These are phyloP conservation scores for Prionace glauca DNA, from an alignment of 2,797 vertebrate genomes.

Conservation along the genomic window DNA sequence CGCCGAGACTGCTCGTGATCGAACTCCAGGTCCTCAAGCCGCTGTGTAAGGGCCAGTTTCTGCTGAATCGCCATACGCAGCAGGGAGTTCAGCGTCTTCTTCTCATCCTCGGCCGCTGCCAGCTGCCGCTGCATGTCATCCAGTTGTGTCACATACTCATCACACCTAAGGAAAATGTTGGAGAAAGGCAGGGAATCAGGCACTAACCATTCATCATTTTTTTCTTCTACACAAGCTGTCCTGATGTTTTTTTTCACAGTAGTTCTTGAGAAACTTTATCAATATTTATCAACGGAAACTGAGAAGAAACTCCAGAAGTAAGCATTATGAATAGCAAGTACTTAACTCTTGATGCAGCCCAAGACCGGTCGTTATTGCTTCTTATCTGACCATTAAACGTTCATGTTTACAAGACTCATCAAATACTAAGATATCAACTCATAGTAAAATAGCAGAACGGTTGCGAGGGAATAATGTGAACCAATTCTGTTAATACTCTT, in stretches of 20 bases:
- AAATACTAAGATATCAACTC: not conserved
- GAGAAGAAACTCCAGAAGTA: not conserved
- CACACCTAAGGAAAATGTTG: slow-evolving; percentile 67
- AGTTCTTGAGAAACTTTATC: not conserved
- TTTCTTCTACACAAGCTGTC: not conserved
- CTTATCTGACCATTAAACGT: not conserved
- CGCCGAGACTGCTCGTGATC: slow-evolving; percentile 89
- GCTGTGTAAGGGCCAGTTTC: slow-evolving; percentile 92
- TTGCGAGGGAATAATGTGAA: not conserved
- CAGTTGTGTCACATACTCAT: slow-evolving; percentile 92
- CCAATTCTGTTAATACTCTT: not conserved
- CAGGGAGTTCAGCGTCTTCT: slow-evolving; percentile 95
- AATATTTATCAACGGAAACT: too few species aligned
- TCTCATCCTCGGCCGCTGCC: slow-evolving; percentile 96
- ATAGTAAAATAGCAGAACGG: not conserved
- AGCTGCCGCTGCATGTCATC: slow-evolving; percentile 99
- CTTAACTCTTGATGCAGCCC: not conserved
- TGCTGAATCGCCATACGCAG: slow-evolving; percentile 98
- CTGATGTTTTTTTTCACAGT: not conserved
- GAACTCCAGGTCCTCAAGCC: slow-evolving; percentile 95
- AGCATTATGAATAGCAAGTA: not conserved
- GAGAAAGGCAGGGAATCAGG: not conserved
- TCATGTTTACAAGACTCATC: not conserved
- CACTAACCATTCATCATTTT: not conserved
- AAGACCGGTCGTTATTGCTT: not conserved